Base-by-base conservation (phyloP, 2,113 vertebrate genomes). In the Gobius niger region DNA sequence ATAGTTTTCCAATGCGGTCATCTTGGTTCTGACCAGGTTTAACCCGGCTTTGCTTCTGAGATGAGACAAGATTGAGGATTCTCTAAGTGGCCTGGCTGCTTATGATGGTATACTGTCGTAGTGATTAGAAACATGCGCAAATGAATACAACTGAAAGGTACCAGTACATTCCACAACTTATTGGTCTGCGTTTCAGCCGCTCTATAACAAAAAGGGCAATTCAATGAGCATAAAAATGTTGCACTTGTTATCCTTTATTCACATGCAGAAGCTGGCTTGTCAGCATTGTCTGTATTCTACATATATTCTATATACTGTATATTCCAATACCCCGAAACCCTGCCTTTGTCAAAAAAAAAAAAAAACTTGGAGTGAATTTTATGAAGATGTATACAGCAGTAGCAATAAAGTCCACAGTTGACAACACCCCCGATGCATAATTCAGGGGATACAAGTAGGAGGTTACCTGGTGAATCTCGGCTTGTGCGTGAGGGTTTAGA, bases 341-440 rank as follows among this genome's bases (percentile, higher is more conserved):
- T 14, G 3, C 24, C 34, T 59, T 8, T 15, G 13, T 41, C 52
- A 9, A 41, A 34, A 4, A 34, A 34, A 34, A 34, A 34, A 24
- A 34, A 42, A 7, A n/a, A 2, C 57, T n/a, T 60, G 57, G 34
- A 15, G 40, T 13, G 7, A n/a, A 42, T 44, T 60, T 42, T 15
- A 42, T n/a, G 40, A 9, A 60, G 34, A 60, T 15, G 9, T 60
- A 44, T 15, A n/a, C 54, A 57, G 13, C 13, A 44, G 14, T 40
- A n/a, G 57, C 57, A 60, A 60, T 40, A 42, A 60, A 44, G 7
- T 40, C 40, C 40, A n/a, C 4, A 41, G 14, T 40, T 60, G 57
- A 60, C 40, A 60, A 60, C 57, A 60, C 15, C 57, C 34, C 12
- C 12, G 15, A 60, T 60, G 57, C 34, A 60, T 60, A 42, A 60